Percentiles rank a stretch among this genome's conserved stretches.
These are phyloP conservation scores for Antedon mediterranea DNA, from an alignment of 53 echinoderm and acorn worm genomes.

Conservation along the genomic window DNA sequence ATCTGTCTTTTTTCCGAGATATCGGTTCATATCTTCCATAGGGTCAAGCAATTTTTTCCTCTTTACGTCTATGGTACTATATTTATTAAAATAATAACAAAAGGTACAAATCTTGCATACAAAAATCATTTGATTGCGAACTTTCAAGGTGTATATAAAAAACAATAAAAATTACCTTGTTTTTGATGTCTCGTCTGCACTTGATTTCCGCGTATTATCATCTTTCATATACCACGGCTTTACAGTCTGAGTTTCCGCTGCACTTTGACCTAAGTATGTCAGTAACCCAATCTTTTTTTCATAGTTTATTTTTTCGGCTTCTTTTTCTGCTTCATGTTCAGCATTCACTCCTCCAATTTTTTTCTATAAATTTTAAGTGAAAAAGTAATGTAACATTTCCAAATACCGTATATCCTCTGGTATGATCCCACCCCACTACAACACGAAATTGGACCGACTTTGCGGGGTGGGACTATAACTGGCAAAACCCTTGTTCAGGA, in stretches of 20 bases:
- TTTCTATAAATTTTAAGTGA: conserved; percentile 18
- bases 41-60: conserved; percentile 64
- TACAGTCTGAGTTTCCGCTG: conserved; percentile 45
- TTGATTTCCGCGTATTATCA: not conserved
- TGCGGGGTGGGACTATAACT: too few species aligned
- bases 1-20: conserved; percentile 37
- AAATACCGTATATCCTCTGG: too few species aligned
- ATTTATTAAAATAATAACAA: too few species aligned
- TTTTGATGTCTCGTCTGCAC: not conserved
- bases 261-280: conserved; percentile 84
- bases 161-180: not conserved
- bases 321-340: conserved; percentile 80
- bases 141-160: too few species aligned
- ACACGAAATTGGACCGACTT: too few species aligned
- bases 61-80: conserved; percentile 42
- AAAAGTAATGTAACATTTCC: not conserved
- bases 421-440: too few species aligned
- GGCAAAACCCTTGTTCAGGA: too few species aligned
- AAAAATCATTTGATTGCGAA: too few species aligned
- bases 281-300: conserved; percentile 83
- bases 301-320: conserved; percentile 73
- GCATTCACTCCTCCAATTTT: conserved; percentile 52
- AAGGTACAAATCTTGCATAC: too few species aligned
- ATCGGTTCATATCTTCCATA: conserved; percentile 59
- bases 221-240: conserved; percentile 62